These are phyloP conservation scores for Psilanteris sp. DNA, from an alignment of 1,140 invertebrate genomes.

Conservation along the genomic window DNA sequence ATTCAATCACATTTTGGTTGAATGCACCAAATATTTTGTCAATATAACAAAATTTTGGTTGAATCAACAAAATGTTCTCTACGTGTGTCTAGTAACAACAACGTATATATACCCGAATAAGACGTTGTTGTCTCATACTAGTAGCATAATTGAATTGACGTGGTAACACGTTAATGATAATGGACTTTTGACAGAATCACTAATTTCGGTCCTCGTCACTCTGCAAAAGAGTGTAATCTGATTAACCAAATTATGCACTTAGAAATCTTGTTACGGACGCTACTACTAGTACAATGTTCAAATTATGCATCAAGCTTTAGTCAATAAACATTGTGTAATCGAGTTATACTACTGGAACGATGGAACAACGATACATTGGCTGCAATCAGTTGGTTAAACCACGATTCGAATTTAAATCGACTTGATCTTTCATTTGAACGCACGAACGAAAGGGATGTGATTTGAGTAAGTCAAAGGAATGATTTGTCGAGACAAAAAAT, in stretches of 20 bases:
- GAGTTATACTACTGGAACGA: conserved; percentile 25
- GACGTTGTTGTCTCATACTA: conserved; percentile 20
- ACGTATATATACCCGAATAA: conserved; percentile 17
- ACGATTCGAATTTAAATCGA: too few species aligned
- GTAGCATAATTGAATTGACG: conserved; percentile 40
- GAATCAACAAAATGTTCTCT: too few species aligned
- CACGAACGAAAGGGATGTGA: too few species aligned
- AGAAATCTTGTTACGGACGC: conserved; percentile 32
- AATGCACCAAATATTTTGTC: too few species aligned
- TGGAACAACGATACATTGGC: conserved; percentile 4
- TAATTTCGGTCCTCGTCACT: conserved; percentile 42
- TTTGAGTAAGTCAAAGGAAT: too few species aligned
- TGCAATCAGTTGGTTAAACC: not conserved
- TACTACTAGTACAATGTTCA: conserved; percentile 28
- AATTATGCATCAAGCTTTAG: conserved; percentile 37
- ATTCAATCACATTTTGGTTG: too few species aligned
- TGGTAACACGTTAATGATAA: conserved; percentile 40
- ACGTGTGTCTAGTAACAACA: conserved; percentile 7
- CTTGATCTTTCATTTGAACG: too few species aligned
- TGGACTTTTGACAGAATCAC: conserved; percentile 56
- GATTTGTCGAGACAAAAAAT: too few species aligned
- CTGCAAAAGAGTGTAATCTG: conserved; percentile 38
- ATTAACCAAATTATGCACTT: conserved; percentile 50
- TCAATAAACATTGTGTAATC: conserved; percentile 48
- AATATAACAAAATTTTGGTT: too few species aligned